Conservation (phyloP, 2,888 invertebrate genomes). For the Tanypteryx hageni region DNA sequence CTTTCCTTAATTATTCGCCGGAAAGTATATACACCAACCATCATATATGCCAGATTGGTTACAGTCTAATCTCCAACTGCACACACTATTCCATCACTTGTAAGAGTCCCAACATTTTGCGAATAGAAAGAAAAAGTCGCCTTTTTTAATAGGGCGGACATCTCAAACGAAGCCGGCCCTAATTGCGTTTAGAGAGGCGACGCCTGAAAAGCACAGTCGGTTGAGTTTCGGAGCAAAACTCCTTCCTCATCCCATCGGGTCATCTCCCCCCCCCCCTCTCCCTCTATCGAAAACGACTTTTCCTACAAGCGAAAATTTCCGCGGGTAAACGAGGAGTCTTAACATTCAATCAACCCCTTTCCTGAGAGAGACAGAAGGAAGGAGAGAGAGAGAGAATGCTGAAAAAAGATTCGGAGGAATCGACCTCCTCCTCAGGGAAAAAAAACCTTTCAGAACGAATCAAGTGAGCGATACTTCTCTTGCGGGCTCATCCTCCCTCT, state of each 20-base stretch:
- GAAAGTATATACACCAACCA: too few relatives aligned
- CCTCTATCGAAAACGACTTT: not conserved
- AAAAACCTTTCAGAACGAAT: not conserved
- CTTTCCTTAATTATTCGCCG: too few relatives aligned
- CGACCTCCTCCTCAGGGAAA: not conserved
- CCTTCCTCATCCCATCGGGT: not conserved
- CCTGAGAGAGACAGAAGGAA: not conserved
- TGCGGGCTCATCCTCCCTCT: not conserved
- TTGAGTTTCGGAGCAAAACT: not conserved
- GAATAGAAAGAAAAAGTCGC: too few relatives aligned
- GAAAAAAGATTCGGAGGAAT: not conserved
- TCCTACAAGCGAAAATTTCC: not conserved
- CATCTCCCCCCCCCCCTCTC: not conserved
- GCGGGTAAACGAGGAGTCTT: not conserved
- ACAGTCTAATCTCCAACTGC: too few relatives aligned
- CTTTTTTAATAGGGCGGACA: too few relatives aligned
- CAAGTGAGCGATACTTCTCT: slow-evolving; percentile 15
- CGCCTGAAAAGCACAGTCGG: not conserved
- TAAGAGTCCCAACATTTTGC: too few relatives aligned
- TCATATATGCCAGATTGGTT: too few relatives aligned
- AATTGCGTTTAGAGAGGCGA: not conserved
- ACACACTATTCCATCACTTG: too few relatives aligned
- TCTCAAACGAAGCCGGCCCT: not conserved
- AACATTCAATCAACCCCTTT: not conserved
- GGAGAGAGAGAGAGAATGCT: not conserved